Evolutionary conservation across 2,888 invertebrate species (phyloP).

Genomic region (Tricholauxania praeusta): DNA sequence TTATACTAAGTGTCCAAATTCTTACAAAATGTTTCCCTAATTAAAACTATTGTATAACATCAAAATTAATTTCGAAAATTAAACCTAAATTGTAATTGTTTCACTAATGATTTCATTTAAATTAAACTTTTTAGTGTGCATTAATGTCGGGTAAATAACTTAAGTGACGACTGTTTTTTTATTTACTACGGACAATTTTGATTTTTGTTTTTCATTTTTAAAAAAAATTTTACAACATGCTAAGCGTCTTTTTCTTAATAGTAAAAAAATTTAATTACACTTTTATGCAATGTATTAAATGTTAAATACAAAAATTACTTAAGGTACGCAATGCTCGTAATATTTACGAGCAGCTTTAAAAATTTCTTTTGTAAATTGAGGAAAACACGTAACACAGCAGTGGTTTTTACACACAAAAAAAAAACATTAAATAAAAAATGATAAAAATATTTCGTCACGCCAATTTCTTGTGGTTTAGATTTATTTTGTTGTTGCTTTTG

Average conservation of each 20-base stretch:
- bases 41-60: too few relatives aligned
- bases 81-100: too few relatives aligned
- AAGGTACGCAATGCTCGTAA: background rate
- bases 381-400: background rate
- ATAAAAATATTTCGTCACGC: slow-evolving; percentile 10
- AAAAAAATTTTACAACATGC: background rate
- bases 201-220: background rate
- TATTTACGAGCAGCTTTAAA: too few relatives aligned
- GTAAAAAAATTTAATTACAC: background rate
- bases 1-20: too few relatives aligned
- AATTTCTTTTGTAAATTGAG: slow-evolving; percentile 1
- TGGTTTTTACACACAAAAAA: background rate
- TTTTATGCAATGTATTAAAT: slow-evolving; percentile 1
- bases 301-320: slow-evolving; percentile 1
- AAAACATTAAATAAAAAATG: background rate
- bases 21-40: too few relatives aligned
- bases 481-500: background rate
- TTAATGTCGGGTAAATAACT: too few relatives aligned
- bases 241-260: background rate
- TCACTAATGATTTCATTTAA: too few relatives aligned
- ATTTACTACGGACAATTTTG: background rate
- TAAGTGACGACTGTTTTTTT: too few relatives aligned
- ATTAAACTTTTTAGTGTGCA: too few relatives aligned
- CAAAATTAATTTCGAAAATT: too few relatives aligned
- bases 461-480: slow-evolving; percentile 14